Evolutionary conservation across 1,140 invertebrate species (phyloP).

Genomic region (Dysdera silvatica): DNA sequence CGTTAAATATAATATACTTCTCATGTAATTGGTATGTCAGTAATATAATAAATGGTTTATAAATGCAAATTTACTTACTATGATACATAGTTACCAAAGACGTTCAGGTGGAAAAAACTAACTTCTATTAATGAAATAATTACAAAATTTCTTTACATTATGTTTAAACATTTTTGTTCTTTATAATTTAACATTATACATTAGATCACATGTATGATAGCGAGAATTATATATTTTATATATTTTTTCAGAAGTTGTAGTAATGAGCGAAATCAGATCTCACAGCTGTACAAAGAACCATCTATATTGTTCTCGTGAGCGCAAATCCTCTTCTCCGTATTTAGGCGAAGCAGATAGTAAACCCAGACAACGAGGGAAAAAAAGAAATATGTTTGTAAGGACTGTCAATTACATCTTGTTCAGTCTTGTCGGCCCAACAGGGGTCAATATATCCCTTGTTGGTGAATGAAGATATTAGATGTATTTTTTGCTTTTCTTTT

Average conservation of each 20-base stretch:
- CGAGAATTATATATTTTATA: not conserved
- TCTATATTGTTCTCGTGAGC: slow-evolving; percentile 12
- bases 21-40: too few species aligned
- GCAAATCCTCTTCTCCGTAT: slow-evolving; percentile 3
- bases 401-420: too few species aligned
- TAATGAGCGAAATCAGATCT: not conserved
- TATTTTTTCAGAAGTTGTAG: slow-evolving; percentile 21
- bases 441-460: too few species aligned
- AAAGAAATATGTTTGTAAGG: slow-evolving; percentile 18
- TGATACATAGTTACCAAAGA: not conserved
- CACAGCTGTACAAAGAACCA: slow-evolving; percentile 9
- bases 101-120: not conserved
- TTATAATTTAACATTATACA: not conserved
- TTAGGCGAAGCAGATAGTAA: slow-evolving; percentile 12
- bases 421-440: too few species aligned
- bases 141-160: not conserved
- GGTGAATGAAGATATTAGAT: too few species aligned
- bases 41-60: too few species aligned
- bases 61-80: not conserved
- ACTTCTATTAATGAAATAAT: not conserved
- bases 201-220: not conserved
- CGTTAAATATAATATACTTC: too few species aligned
- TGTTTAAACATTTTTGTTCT: not conserved
- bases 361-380: slow-evolving; percentile 4
- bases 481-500: too few species aligned